Evolutionary conservation across 1,140 invertebrate genomes (phyloP).

Genomic region (Drosophila elegans): DNA sequence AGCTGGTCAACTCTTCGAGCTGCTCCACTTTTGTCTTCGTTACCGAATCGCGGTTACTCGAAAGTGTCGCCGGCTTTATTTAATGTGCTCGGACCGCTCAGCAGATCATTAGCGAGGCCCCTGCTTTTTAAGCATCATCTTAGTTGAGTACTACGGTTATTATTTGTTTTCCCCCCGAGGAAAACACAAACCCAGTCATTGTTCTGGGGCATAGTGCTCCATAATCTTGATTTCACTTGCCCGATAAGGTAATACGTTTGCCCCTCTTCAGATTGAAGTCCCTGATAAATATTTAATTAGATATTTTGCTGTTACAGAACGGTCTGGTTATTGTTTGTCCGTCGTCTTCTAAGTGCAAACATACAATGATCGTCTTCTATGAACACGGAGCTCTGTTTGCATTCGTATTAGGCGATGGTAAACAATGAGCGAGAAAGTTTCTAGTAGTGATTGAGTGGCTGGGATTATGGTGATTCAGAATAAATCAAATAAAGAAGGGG

Average conservation of each 20-base stretch:
- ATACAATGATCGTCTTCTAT: slow-evolving; percentile 34
- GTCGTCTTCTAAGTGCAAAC: slow-evolving; percentile 18
- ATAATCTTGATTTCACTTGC: slow-evolving; percentile 58
- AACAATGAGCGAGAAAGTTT: slow-evolving; percentile 19
- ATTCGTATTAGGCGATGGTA: slow-evolving; percentile 43
- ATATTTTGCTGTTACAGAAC: slow-evolving; percentile 56
- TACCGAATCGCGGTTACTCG: slow-evolving; percentile 33
- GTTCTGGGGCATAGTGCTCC: slow-evolving; percentile 28
- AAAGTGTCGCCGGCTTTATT: slow-evolving; percentile 43
- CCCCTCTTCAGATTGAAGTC: slow-evolving; percentile 62
- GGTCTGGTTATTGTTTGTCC: slow-evolving; percentile 46
- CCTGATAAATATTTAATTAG: slow-evolving; percentile 78
- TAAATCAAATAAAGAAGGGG: not conserved
- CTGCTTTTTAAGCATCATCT: slow-evolving; percentile 9
- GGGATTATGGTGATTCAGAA: slow-evolving; percentile 2
- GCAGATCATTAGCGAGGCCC: slow-evolving; percentile 27
- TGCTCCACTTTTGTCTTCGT: slow-evolving; percentile 44
- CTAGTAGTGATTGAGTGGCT: slow-evolving; percentile 25
- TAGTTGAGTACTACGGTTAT: slow-evolving; percentile 5
- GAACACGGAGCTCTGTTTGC: slow-evolving; percentile 42
- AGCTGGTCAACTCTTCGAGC: slow-evolving; percentile 30
- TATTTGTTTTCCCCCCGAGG: slow-evolving; percentile 31
- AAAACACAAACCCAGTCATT: slow-evolving; percentile 39
- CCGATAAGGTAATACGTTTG: slow-evolving; percentile 64
- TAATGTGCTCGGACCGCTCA: slow-evolving; percentile 15